Evolutionary conservation across 2,888 invertebrate genomes (phyloP).

Genomic region (Drosophila mercatorum): DNA sequence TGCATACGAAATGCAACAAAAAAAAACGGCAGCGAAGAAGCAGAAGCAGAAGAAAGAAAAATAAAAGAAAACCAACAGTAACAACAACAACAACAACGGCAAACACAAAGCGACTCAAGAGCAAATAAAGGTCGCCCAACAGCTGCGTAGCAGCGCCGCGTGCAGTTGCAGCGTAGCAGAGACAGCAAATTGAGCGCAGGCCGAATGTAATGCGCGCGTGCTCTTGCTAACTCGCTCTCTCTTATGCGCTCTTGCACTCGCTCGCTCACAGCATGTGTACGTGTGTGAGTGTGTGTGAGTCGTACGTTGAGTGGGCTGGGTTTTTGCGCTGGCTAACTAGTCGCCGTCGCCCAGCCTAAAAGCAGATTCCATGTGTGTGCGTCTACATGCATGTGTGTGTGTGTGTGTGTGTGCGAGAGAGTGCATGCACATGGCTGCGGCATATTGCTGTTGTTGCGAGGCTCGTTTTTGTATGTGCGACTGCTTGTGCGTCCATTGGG

Average conservation of each 20-base stretch:
- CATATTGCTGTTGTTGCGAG: constrained; percentile 45
- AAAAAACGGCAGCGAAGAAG: neutral
- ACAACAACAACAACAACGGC: constrained; percentile 23
- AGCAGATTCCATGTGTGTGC: constrained; percentile 67
- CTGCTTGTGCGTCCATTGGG: constrained; percentile 75
- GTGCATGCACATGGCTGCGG: constrained; percentile 55
- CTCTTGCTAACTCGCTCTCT: constrained; percentile 27
- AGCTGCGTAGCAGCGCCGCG: constrained; percentile 67
- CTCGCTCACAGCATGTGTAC: neutral
- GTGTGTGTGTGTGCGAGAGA: constrained; percentile 34
- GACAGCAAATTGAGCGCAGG: constrained; percentile 38
- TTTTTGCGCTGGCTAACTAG: constrained; percentile 72
- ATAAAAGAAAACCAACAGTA: constrained; percentile 19
- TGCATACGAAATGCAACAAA: constrained; percentile 26
- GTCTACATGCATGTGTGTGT: constrained; percentile 15
- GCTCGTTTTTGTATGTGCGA: constrained; percentile 55
- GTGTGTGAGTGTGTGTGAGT: constrained; percentile 14
- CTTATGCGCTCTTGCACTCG: constrained; percentile 17
- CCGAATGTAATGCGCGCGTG: constrained; percentile 43
- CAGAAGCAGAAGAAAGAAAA: constrained; percentile 10
- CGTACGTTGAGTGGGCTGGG: constrained; percentile 53
- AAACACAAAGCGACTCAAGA: constrained; percentile 61
- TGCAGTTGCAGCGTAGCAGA: constrained; percentile 45
- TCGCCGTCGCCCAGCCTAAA: constrained; percentile 75
- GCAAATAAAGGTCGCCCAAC: constrained; percentile 76